Evolutionary conservation across 2,797 vertebrate species (phyloP).

Genomic region (Crocodylus rhombifer): DNA sequence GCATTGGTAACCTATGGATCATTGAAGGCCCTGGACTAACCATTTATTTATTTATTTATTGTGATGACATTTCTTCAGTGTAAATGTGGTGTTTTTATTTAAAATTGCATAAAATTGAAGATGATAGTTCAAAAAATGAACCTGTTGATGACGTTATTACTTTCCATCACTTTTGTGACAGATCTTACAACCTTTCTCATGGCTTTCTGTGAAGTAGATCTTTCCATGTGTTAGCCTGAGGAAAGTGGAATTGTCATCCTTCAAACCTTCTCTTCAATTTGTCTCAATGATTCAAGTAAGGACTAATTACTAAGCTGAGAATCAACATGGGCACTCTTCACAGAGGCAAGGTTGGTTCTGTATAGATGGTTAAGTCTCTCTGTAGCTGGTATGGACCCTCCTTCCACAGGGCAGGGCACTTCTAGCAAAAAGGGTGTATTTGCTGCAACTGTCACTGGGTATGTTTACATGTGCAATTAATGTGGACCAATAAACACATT

Average conservation of each 20-base stretch:
- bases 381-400: neutral
- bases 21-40: neutral
- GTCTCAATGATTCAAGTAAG: neutral
- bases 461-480: too few species aligned
- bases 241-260: neutral
- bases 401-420: neutral
- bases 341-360: neutral
- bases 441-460: neutral
- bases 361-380: fast-evolving
- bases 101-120: neutral
- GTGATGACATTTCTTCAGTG: neutral
- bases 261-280: neutral
- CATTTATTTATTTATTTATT: neutral
- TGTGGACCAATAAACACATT: too few species aligned
- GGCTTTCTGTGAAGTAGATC: neutral
- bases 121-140: neutral
- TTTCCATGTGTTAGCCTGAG: neutral
- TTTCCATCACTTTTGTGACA: neutral
- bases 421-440: neutral
- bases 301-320: neutral
- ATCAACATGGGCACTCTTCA: neutral
- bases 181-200: neutral
- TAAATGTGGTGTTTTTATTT: neutral
- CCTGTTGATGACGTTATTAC: neutral
- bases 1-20: neutral